Evolutionary conservation across 2,888 invertebrate genomes (phyloP).

Genomic region (Andrena fulva): DNA sequence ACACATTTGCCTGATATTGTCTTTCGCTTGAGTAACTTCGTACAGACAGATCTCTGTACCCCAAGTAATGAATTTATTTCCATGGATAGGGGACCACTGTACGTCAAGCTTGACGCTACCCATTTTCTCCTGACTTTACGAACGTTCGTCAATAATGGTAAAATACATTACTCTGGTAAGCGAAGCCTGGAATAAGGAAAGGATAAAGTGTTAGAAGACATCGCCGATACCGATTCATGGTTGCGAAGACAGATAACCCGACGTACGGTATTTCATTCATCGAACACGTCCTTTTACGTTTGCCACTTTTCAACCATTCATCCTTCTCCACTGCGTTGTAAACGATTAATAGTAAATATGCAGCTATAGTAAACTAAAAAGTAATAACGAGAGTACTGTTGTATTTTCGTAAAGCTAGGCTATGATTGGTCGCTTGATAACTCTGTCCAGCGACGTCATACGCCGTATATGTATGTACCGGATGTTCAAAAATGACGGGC

Average conservation of each 20-base stretch:
- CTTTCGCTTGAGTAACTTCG: slow-evolving; percentile 89
- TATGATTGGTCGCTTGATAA: not conserved
- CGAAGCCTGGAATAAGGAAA: slow-evolving; percentile 16
- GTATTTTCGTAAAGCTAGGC: not conserved
- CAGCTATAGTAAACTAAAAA: not conserved
- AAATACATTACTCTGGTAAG: slow-evolving; percentile 12
- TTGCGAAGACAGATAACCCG: slow-evolving; percentile 26
- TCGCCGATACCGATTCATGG: not conserved
- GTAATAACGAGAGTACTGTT: not conserved
- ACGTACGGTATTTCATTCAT: slow-evolving; percentile 2
- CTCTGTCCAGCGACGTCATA: not conserved
- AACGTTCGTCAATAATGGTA: slow-evolving; percentile 11
- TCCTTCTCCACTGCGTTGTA: not conserved
- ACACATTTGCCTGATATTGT: slow-evolving; percentile 85
- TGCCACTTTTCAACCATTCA: not conserved
- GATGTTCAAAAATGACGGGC: slow-evolving; percentile 2
- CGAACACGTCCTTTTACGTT: slow-evolving; percentile 11
- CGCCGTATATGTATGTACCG: not conserved
- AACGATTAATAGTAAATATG: not conserved
- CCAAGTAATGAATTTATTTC: slow-evolving; percentile 95
- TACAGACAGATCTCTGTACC: slow-evolving; percentile 95
- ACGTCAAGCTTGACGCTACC: slow-evolving; percentile 90
- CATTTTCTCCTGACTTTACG: slow-evolving; percentile 81
- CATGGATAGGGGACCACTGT: slow-evolving; percentile 93
- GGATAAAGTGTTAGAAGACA: not conserved